Base-by-base conservation (phyloP, 2,797 vertebrate species). In the Eulemur coronatus region DNA sequence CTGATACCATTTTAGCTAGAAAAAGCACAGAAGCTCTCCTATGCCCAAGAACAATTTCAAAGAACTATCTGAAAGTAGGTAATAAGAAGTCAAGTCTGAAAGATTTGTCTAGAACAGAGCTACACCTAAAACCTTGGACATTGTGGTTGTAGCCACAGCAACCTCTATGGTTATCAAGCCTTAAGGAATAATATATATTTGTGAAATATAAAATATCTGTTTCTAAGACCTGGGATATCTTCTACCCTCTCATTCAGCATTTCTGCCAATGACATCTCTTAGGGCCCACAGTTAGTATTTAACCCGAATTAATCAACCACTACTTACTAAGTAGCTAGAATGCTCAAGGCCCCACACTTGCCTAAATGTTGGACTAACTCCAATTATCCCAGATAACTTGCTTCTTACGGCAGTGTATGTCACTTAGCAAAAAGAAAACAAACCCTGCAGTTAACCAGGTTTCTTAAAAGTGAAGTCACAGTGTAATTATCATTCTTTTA, bases 401-500 rank as follows among this genome's bases (percentile, higher is more conserved):
- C 84, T 69, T 93, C 63, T 93, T 78, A 76, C 76, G 65, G 92
- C 73, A 96, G 95, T 94, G 95, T 97, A 93, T 98, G 97, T 98
- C 96, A 96, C 96, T 89, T 95, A 95, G 50, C 22, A 43, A 78
- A 76, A 95, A 97, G 89, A 98, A 98, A 97, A 93, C 89, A 97
- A 97, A 91, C 92, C 97, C 96, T 98, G 94, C 97, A 97, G 97
- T 98, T 92, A 98, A 38, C 96, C 97, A 98, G 96, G 95, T 97
- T 98, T 98, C 97, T 98, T 94, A 98, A 98, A 98, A 97, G 95
- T 98, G 98, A 98, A 98, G 98, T 98, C 98, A 97, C 97, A 96
- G 97, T 98, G 96, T 98, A 98, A 98, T 99, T 98, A 99, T 98
- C 98, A 98, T 98, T 98, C 98, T 98, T 98, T 98, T 97, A 97